A percentile compares a stretch with the other conserved stretches of the same genome.
Evolutionary conservation across 2,113 vertebrate genomes (phyloP).

Genomic region (Ginglymostoma cirratum): DNA sequence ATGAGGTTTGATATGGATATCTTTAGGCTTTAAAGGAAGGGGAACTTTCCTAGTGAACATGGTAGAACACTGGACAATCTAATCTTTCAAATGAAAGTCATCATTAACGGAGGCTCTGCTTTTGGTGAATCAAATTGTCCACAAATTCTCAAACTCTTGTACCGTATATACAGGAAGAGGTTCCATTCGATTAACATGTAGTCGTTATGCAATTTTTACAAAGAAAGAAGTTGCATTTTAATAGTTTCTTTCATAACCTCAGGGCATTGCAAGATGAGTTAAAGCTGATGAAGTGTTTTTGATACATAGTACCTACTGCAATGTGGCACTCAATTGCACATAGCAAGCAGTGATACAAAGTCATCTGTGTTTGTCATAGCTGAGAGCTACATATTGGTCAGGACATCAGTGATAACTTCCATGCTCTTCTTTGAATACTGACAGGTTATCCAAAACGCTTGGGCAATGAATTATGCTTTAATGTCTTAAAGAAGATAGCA

Average conservation of each 20-base stretch:
- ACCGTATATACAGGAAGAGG: not conserved
- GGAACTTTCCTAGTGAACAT: not conserved
- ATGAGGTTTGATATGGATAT: not conserved
- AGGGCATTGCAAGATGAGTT: not conserved
- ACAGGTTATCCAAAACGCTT: not conserved
- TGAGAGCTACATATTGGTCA: not conserved
- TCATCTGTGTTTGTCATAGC: not conserved
- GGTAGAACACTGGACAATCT: not conserved
- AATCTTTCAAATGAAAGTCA: not conserved
- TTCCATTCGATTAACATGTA: not conserved
- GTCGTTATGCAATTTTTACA: not conserved
- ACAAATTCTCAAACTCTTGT: not conserved
- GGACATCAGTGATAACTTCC: not conserved
- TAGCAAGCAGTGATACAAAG: not conserved
- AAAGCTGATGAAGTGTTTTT: not conserved
- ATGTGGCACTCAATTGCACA: not conserved
- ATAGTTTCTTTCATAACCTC: not conserved
- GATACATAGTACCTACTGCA: not conserved
- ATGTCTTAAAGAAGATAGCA: not conserved
- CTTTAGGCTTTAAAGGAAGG: not conserved
- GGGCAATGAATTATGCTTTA: not conserved
- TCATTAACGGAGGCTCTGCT: not conserved
- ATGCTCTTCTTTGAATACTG: not conserved
- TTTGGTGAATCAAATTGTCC: not conserved
- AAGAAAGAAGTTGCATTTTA: not conserved